Evolutionary conservation across 2,113 vertebrate species (phyloP), one percentile per base, ranked within the genome.

Genomic region (Scartelaos histophorus): DNA sequence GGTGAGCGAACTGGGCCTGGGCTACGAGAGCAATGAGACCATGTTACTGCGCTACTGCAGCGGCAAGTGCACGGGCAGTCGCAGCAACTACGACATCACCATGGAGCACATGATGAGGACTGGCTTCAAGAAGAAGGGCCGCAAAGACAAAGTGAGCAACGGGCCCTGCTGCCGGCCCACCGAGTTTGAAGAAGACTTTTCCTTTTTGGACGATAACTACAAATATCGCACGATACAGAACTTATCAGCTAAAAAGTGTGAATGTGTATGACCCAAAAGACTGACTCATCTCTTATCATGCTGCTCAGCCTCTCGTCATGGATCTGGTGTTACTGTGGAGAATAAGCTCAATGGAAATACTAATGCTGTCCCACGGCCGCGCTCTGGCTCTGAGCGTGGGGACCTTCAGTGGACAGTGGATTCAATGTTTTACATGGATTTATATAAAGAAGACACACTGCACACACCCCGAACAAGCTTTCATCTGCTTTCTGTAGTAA

Each of bases 21-120:
- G 96, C 75, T 98, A 97, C 19, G 73, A 95, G 15, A 97, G 97
- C 0, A 96, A 99, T 1, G 98, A 99, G 93, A 98, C 93, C 0
- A 92, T 99, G 49, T 78, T 95, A 45, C 96, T 99, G 89, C 94
- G 94, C 68, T 99, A 99, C 94, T 99, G 98, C 94, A 96, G 94
- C 17, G 98, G 98, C 38, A 95, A 94, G 0, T 99, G 97, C 76
- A 87, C 88, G 7, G 83, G 90, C 0, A 91, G 93, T 1, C 82
- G 94, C 62, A 92, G 94, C 51, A 95, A 95, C 92, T 98, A 99
- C 25, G 98, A 99, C 93, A 88, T 98, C 17, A 94, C 95, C 0
- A 93, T 99, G 82, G 92, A 94, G 75, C 92, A 95, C 82, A 91
- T 98, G 89, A 88, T 94, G 82, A 88, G 89, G 86, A 86, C 80